phyloP scores from a whole-genome alignment of 2,888 invertebrate genomes.

The Drosophila dives region DNA sequence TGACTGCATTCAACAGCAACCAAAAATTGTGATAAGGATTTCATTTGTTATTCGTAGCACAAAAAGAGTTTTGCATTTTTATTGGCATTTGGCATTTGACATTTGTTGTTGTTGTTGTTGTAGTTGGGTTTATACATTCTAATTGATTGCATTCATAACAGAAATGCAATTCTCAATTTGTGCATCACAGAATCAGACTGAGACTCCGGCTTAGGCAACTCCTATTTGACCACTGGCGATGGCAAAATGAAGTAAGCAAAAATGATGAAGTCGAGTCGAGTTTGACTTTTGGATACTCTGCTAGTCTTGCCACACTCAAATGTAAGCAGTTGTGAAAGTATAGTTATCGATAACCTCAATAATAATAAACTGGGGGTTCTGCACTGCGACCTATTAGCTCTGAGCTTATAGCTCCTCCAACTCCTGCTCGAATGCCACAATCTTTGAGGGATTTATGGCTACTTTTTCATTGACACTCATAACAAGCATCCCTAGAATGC shows the following conservation, averaged over 20 bases:
- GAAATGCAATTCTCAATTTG: conserved; percentile 37
- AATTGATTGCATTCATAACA: conserved; percentile 66
- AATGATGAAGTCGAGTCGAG: not conserved
- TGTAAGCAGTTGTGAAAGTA: too few relatives aligned
- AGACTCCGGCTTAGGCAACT: not conserved
- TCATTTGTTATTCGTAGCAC: conserved; percentile 1
- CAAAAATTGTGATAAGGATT: conserved; percentile 2
- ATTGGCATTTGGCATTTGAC: conserved; percentile 37
- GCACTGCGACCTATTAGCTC: too few relatives aligned
- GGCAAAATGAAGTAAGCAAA: not conserved
- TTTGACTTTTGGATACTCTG: not conserved
- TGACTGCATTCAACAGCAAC: not conserved
- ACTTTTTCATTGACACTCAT: too few relatives aligned
- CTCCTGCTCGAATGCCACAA: too few relatives aligned
- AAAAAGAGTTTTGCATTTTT: not conserved
- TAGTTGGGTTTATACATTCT: conserved; percentile 37
- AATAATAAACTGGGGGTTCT: too few relatives aligned
- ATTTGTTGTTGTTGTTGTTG: conserved; percentile 9
- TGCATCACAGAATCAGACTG: not conserved
- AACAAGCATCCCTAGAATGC: too few relatives aligned
- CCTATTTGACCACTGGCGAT: not conserved
- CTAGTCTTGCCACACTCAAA: too few relatives aligned
- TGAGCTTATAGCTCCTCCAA: too few relatives aligned
- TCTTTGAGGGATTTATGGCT: too few relatives aligned
- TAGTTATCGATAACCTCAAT: too few relatives aligned